Percentiles rank a stretch among this genome's conserved stretches.
These are phyloP conservation scores for Leucoraja ocellata DNA, from an alignment of 2,797 vertebrate species.

Conservation along the genomic window DNA sequence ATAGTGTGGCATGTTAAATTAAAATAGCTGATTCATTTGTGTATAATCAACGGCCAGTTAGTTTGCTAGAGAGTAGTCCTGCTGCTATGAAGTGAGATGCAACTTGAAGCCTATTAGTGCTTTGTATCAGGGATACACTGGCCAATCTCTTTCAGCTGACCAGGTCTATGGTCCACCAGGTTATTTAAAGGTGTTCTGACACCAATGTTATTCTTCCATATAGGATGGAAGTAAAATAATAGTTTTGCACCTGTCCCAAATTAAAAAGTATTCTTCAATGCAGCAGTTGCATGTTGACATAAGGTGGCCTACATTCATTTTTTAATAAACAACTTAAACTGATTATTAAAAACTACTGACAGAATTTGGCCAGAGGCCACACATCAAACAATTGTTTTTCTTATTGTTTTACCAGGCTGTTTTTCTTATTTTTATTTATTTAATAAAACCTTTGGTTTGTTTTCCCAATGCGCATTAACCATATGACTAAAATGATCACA, in stretches of 20 bases:
- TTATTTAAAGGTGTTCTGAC: not conserved
- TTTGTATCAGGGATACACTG: not conserved
- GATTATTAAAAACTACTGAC: not conserved
- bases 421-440: slow-evolving; percentile 1
- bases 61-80: not conserved
- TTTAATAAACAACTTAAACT: not conserved
- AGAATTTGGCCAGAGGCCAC: not conserved
- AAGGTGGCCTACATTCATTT: not conserved
- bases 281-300: not conserved
- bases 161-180: not conserved
- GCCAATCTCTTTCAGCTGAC: not conserved
- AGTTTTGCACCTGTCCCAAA: not conserved
- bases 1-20: not conserved
- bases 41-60: not conserved
- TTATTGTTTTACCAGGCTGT: not conserved
- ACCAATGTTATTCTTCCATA: not conserved
- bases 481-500: not conserved
- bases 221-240: not conserved
- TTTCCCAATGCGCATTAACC: not conserved
- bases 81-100: not conserved
- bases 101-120: not conserved
- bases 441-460: not conserved
- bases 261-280: not conserved
- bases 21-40: not conserved
- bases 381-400: not conserved